A percentile compares a stretch with the other conserved stretches of the same genome.
Evolutionary conservation across 2,113 vertebrate genomes (phyloP).

Genomic region (Vulpes lagopus): DNA sequence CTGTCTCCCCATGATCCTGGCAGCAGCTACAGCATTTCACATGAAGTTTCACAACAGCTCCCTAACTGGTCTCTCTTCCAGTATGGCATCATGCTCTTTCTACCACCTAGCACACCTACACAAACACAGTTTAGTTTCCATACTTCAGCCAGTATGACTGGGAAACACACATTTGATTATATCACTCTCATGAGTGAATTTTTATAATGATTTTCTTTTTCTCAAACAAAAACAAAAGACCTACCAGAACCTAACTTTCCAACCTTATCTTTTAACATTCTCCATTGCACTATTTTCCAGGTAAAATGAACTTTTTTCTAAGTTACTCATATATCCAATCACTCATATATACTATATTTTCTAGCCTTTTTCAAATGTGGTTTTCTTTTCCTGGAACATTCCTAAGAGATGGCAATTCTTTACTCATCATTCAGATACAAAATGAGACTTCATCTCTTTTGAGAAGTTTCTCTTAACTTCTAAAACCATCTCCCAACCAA

Average conservation of each 20-base stretch:
- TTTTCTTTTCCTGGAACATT: background rate
- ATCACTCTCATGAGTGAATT: background rate
- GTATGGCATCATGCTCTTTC: background rate
- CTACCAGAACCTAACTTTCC: background rate
- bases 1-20: background rate
- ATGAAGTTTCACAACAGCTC: background rate
- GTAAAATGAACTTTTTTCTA: background rate
- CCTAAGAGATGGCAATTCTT: background rate
- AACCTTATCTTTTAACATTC: background rate
- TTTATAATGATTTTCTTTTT: background rate
- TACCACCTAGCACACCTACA: accelerated
- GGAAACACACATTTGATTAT: background rate
- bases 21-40: background rate
- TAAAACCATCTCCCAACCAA: background rate
- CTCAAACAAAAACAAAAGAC: background rate
- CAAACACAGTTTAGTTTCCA: background rate
- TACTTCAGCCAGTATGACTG: background rate
- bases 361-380: background rate
- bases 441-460: background rate
- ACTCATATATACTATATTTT: background rate
- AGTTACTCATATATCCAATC: background rate
- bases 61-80: background rate
- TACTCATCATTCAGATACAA: background rate
- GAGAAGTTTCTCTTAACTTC: background rate
- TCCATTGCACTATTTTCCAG: background rate